phyloP scores from a whole-genome alignment of 2,797 vertebrate genomes.

The Syndactyla subalaris region DNA sequence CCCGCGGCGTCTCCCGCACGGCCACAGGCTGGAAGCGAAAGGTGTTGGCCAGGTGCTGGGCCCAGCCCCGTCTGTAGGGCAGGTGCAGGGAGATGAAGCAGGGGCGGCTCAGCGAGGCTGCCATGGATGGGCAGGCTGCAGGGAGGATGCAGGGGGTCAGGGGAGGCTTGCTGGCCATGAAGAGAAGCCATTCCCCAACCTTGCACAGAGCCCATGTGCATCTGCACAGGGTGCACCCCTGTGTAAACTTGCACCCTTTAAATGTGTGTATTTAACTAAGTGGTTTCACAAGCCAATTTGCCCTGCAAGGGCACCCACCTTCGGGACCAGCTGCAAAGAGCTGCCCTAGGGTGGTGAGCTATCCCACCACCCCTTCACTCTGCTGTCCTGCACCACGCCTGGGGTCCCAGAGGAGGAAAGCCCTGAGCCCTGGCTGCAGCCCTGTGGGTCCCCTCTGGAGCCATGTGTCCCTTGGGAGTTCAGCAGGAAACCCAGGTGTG shows the following conservation, averaged over 20 bases:
- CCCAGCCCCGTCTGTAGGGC: constrained; percentile 78
- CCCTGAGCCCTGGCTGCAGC: background rate
- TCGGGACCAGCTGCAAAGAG: background rate
- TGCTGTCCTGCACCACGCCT: background rate
- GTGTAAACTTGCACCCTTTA: background rate
- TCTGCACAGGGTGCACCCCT: background rate
- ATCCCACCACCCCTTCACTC: fast-evolving
- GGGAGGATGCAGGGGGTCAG: background rate
- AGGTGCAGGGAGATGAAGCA: constrained; percentile 90
- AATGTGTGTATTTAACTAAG: background rate
- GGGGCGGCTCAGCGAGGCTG: constrained; percentile 80
- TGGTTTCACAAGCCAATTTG: background rate
- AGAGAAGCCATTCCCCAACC: background rate
- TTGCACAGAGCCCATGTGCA: background rate
- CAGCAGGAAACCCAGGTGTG: fast-evolving
- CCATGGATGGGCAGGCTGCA: constrained; percentile 75
- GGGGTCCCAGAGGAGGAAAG: background rate
- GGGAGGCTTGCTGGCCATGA: background rate
- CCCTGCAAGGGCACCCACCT: background rate
- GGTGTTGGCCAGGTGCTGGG: constrained; percentile 78
- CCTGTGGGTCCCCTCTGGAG: background rate
- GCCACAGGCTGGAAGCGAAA: constrained; percentile 87
- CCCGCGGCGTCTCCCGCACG: constrained; percentile 67
- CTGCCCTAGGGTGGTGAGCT: background rate
- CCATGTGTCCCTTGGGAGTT: background rate